Evolutionary conservation across 2,797 vertebrate genomes (phyloP).

Genomic region (Propithecus deckenii): DNA sequence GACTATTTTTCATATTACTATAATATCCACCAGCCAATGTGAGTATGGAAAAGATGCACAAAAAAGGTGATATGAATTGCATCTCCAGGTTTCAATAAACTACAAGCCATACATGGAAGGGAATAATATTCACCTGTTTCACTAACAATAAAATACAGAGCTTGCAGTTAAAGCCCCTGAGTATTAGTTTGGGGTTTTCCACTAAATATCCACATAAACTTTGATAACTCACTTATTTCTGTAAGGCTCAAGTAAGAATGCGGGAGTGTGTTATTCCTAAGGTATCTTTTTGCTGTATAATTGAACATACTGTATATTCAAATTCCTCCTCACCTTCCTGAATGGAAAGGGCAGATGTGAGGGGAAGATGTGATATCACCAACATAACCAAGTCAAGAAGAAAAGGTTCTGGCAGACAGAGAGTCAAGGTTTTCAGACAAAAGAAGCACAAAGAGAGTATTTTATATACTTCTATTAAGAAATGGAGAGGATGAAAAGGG

Average conservation of each 20-base stretch:
- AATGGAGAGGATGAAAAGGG: neutral
- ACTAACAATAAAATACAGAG: neutral
- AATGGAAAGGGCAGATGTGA: neutral
- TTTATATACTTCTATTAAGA: neutral
- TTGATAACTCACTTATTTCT: neutral
- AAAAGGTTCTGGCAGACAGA: neutral
- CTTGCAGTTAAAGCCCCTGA: neutral
- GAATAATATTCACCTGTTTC: neutral
- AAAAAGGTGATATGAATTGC: neutral
- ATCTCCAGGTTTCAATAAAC: neutral
- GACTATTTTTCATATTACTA: neutral
- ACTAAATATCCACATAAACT: neutral
- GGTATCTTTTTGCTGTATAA: neutral
- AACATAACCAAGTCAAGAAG: neutral
- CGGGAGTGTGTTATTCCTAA: neutral
- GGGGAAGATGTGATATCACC: neutral
- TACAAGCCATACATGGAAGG: neutral
- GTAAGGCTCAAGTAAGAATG: neutral
- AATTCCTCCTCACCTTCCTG: neutral
- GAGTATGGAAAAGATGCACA: neutral
- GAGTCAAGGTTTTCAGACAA: neutral
- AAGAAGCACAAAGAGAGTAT: neutral
- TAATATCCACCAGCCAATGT: neutral
- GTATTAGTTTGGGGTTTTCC: neutral
- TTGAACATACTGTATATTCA: neutral